Conservation (phyloP, 2,113 vertebrate species). For the Aspidoscelis tigris region DNA sequence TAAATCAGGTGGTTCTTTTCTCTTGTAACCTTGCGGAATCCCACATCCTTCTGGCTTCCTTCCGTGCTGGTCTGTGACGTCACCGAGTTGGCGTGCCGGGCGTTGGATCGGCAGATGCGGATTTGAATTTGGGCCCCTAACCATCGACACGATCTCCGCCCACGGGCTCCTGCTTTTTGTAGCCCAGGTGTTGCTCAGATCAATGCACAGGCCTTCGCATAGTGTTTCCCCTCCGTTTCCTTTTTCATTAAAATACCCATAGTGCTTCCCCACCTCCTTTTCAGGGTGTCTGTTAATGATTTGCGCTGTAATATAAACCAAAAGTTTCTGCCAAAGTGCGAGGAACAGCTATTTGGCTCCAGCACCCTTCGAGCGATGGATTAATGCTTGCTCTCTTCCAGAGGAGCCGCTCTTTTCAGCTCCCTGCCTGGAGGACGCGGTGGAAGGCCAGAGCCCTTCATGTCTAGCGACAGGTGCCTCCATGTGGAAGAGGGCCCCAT, state of each 20-base stretch:
- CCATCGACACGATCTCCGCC: not conserved
- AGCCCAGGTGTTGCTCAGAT: not conserved
- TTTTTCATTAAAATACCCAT: not conserved
- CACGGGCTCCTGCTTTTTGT: not conserved
- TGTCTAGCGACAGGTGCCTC: not conserved
- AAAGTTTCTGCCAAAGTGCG: not conserved
- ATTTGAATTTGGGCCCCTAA: not conserved
- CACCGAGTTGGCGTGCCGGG: too few relatives aligned
- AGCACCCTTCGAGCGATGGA: not conserved
- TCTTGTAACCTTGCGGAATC: too few relatives aligned
- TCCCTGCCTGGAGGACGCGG: not conserved
- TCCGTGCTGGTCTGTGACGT: too few relatives aligned
- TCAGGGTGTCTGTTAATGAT: not conserved
- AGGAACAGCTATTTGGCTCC: not conserved
- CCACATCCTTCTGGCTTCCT: too few relatives aligned
- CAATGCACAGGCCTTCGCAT: not conserved
- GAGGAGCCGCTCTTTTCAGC: not conserved
- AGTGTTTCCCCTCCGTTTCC: too few relatives aligned
- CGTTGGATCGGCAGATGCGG: not conserved
- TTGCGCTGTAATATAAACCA: not conserved
- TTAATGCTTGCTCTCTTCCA: not conserved
- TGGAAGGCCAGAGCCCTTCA: not conserved
- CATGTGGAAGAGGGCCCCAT: not conserved
- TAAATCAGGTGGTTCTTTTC: too few relatives aligned
- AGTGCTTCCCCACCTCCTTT: fast-evolving